Evolutionary conservation across 2,888 invertebrate genomes (phyloP).

Genomic region (Amphipyra berbera): DNA sequence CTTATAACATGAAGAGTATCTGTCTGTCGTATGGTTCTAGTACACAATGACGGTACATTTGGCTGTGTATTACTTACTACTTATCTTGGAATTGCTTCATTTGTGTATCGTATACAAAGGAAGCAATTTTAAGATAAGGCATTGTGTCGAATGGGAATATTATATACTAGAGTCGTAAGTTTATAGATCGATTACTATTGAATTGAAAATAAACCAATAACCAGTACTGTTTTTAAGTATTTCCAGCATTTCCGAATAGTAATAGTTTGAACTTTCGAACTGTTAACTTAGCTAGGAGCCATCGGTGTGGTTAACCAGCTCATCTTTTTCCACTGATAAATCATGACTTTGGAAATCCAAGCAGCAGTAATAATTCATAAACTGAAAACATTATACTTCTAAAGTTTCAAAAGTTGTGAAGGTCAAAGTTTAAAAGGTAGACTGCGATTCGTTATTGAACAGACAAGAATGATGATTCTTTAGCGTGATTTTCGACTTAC

Average conservation of each 20-base stretch:
- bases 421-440: conserved; percentile 7
- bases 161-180: background rate
- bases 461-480: conserved; percentile 32
- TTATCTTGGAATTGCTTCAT: background rate
- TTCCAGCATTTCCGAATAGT: too few species aligned
- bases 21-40: background rate
- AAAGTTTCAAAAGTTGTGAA: conserved; percentile 2
- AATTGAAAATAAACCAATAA: too few species aligned
- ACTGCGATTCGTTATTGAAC: conserved; percentile 6
- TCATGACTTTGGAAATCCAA: background rate
- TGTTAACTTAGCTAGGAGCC: too few species aligned
- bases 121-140: background rate
- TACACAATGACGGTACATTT: background rate
- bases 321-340: too few species aligned
- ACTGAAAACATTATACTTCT: too few species aligned
- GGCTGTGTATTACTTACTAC: too few species aligned
- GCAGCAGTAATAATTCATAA: background rate
- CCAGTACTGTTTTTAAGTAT: too few species aligned
- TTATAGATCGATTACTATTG: background rate
- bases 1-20: background rate
- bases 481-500: conserved; percentile 34
- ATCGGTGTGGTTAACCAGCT: too few species aligned
- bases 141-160: too few species aligned
- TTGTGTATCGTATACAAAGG: background rate
- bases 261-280: too few species aligned